Base-by-base conservation (phyloP, 2,113 vertebrate species). In the Phycodurus eques region DNA sequence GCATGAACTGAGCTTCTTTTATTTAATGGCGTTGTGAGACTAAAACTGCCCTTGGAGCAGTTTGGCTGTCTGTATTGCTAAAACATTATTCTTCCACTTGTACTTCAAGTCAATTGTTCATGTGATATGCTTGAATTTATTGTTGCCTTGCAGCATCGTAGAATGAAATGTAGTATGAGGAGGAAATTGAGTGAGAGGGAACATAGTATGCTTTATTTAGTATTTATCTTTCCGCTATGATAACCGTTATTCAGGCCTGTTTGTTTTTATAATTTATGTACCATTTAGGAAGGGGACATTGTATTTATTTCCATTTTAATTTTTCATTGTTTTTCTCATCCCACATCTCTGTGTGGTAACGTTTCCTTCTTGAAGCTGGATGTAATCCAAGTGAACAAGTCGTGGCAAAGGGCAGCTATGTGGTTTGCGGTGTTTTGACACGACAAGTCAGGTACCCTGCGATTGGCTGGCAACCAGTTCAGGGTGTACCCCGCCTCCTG, bases 371-470 rank as follows among this genome's bases (percentile, higher is more conserved):
- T 88, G 56, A 53, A 81, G 86, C 82, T 78, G 76, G 59, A 85
- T 83, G 75, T 60, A 71, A 71, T 57, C 35, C 14, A 44, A 67
- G 43, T 43, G 80, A 82, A 80, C 90, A 82, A 90, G 91, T 92
- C 71, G 57, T 42, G 80, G 90, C 92, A 90, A 53, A 90, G 85
- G 73, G 74, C 83, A 91, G 88, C 82, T 92, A 91, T 92, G 90
- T 73, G 76, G 70, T 69, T 76, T 65, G 82, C 31, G 68, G 78
- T 91, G 92, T 92, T 89, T 82, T 77, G 70, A 91, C 92, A 90
- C 66, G 91, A 44, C 78, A 70, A 27, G 27, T 27, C 27, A 27
- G 27, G 27, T 27, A 27, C 27, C 1, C 1, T 27, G 27, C 27
- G 27, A 27, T 27, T 27, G 27, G 27, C n/a, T n/a, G n/a, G n/a